Conservation (phyloP, 2,113 vertebrate species). For the Dicentrarchus labrax region DNA sequence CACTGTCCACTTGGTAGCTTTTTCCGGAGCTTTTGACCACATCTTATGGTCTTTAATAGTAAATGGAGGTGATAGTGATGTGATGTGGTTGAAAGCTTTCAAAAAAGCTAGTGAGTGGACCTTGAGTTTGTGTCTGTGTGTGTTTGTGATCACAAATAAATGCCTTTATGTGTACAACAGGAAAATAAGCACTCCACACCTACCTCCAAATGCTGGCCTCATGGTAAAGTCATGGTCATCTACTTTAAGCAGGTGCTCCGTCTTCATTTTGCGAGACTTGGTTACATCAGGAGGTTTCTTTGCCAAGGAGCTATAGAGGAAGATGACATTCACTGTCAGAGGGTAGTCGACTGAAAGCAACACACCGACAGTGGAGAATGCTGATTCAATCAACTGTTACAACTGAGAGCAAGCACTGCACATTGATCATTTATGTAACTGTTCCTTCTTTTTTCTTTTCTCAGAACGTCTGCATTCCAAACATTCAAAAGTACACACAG, state of each 20-base stretch:
- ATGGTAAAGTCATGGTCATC: slow-evolving; percentile 96
- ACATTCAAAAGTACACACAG: not conserved
- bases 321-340: slow-evolving; percentile 29
- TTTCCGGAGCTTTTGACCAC: not conserved
- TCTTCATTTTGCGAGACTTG: slow-evolving; percentile 88
- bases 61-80: not conserved
- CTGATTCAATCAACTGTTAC: not conserved
- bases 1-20: no score
- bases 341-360: not conserved
- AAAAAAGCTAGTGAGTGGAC: not conserved
- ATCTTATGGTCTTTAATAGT: not conserved
- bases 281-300: slow-evolving; percentile 93
- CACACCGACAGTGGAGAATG: not conserved
- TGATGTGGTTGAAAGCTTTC: not conserved
- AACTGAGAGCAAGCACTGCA: not conserved
- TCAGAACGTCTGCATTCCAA: not conserved
- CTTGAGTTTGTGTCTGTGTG: not conserved
- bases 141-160: not conserved
- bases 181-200: slow-evolving; percentile 1
- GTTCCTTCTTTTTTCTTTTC: not conserved
- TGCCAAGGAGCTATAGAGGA: slow-evolving; percentile 86
- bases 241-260: slow-evolving; percentile 90
- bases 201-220: slow-evolving; percentile 96
- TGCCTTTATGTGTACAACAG: not conserved
- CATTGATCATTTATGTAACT: not conserved